A percentile compares a stretch with the other conserved stretches of the same genome.
phyloP scores from a whole-genome alignment of 2,888 invertebrate genomes.

The Sesamia inferens region DNA sequence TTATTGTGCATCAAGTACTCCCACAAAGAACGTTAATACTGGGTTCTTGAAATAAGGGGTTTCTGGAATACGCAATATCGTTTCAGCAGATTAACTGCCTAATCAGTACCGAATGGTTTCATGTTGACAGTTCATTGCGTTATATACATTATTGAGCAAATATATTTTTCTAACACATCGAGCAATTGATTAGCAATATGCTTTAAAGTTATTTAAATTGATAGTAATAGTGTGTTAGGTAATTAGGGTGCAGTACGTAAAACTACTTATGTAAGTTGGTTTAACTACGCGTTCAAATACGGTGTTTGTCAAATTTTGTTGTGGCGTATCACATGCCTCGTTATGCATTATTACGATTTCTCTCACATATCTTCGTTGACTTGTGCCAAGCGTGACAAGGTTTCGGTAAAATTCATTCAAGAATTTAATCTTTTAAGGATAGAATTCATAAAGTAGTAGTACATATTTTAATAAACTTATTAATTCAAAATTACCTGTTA shows the following conservation, averaged over 20 bases:
- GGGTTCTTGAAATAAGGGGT: constrained; percentile 47
- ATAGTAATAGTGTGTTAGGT: too few species aligned
- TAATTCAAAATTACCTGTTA: constrained; percentile 14
- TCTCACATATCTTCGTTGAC: constrained; percentile 11
- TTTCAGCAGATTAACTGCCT: background rate
- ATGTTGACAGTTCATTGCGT: too few species aligned
- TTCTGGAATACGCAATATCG: constrained; percentile 19
- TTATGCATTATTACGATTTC: constrained; percentile 41
- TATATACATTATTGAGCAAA: too few species aligned
- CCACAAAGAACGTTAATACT: constrained; percentile 47
- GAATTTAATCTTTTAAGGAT: too few species aligned
- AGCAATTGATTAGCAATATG: too few species aligned
- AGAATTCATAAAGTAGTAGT: constrained; percentile 10
- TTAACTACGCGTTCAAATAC: background rate
- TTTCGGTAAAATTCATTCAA: background rate
- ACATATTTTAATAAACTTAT: constrained; percentile 14
- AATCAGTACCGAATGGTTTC: too few species aligned
- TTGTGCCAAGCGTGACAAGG: constrained; percentile 14
- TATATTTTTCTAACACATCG: too few species aligned
- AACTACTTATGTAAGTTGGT: constrained; percentile 17
- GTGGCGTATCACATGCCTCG: constrained; percentile 8
- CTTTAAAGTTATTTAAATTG: too few species aligned
- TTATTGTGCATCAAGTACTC: constrained; percentile 45
- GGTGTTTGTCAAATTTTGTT: constrained; percentile 31
- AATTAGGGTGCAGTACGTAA: constrained; percentile 10